A percentile compares a stretch with the other conserved stretches of the same genome.
Conservation (phyloP, 1,140 invertebrate species). For the Gryon sp. region DNA sequence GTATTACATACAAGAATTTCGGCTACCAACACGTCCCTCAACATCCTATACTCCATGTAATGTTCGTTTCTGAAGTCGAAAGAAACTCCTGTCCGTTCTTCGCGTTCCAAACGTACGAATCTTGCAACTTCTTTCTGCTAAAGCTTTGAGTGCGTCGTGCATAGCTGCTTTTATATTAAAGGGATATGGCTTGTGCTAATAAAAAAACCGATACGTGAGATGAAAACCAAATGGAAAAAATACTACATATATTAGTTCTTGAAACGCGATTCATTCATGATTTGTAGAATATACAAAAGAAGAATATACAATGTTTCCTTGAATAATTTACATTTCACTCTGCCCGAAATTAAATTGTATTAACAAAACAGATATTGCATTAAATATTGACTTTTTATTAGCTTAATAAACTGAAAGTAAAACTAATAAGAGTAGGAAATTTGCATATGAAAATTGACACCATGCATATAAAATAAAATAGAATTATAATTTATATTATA, state of each 20-base stretch:
- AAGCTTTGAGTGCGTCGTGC: constrained; percentile 46
- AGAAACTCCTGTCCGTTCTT: constrained; percentile 57
- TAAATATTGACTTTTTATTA: too few relatives aligned
- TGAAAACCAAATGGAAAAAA: constrained; percentile 61
- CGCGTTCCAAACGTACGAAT: constrained; percentile 56
- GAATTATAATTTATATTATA: too few relatives aligned
- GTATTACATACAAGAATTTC: constrained; percentile 63
- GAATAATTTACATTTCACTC: constrained; percentile 17
- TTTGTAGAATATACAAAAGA: constrained; percentile 26
- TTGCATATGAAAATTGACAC: too few relatives aligned
- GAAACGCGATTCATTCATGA: constrained; percentile 46
- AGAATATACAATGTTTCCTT: not conserved
- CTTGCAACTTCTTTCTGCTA: constrained; percentile 58
- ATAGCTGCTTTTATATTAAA: constrained; percentile 60
- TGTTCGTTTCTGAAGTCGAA: constrained; percentile 46
- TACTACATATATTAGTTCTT: constrained; percentile 33
- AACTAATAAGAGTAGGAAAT: too few relatives aligned
- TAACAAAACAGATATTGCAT: too few relatives aligned
- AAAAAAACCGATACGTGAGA: constrained; percentile 67
- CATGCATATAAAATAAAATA: too few relatives aligned
- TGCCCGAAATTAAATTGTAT: too few relatives aligned
- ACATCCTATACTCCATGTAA: constrained; percentile 46
- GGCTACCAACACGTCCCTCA: constrained; percentile 61
- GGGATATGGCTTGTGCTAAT: constrained; percentile 40
- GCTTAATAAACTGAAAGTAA: too few relatives aligned